A percentile compares a stretch with the other conserved stretches of the same genome.
Conservation (phyloP, 2,113 vertebrate genomes). For the Perca fluviatilis region DNA sequence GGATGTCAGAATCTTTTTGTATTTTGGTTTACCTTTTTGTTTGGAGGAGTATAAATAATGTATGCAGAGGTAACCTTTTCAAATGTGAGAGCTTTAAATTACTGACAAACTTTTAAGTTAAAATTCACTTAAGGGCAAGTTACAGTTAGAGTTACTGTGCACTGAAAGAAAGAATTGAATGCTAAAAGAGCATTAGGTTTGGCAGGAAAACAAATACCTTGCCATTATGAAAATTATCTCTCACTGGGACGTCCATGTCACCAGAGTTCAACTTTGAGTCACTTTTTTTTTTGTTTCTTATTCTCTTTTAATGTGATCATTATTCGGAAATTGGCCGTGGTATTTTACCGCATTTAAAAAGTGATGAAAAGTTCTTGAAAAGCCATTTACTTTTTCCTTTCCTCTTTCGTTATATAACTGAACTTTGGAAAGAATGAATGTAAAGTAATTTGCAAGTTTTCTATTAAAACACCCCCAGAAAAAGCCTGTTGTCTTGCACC, state of each 20-base stretch:
- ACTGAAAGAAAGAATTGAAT: background rate
- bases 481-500: background rate
- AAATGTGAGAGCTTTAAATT: background rate
- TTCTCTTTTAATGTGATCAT: background rate
- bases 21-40: background rate
- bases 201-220: background rate
- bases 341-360: conserved; percentile 22
- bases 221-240: conserved; percentile 33
- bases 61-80: background rate
- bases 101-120: background rate
- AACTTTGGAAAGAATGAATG: background rate
- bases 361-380: background rate
- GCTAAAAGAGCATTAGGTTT: background rate
- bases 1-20: background rate
- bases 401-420: background rate
- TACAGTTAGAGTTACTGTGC: background rate
- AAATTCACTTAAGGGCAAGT: background rate
- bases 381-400: background rate
- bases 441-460: conserved; percentile 13
- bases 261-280: conserved; percentile 18
- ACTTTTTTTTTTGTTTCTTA: background rate
- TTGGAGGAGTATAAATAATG: background rate
- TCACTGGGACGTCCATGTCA: background rate
- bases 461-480: no score
- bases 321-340: background rate